These are phyloP conservation scores for Symphodus melops DNA, from an alignment of 2,113 vertebrate genomes.

Conservation along the genomic window DNA sequence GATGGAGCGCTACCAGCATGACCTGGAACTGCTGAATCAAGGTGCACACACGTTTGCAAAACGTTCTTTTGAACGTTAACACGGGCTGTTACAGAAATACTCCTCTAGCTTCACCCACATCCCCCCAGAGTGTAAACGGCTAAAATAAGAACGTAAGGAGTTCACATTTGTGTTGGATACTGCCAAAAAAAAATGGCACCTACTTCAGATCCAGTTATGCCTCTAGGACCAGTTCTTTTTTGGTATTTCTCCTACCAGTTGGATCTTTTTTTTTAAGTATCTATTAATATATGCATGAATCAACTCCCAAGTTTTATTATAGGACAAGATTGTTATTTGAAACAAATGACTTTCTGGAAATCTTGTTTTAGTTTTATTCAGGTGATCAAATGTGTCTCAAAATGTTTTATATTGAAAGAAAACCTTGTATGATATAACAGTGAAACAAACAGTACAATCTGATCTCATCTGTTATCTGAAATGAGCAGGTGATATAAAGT, in stretches of 20 bases:
- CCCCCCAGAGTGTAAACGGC: neutral
- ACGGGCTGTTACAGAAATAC: neutral
- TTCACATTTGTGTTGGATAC: conserved; percentile 4
- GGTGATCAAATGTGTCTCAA: neutral
- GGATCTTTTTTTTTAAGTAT: neutral
- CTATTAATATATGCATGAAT: neutral
- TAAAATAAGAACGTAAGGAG: conserved; percentile 7
- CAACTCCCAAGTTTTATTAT: neutral
- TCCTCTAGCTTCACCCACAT: conserved; percentile 3
- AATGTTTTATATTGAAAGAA: no score
- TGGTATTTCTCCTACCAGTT: neutral
- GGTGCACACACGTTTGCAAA: conserved; percentile 75
- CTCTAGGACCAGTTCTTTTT: neutral
- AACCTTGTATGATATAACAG: no score
- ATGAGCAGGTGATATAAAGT: no score
- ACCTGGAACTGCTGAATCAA: conserved; percentile 86
- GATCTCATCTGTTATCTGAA: no score
- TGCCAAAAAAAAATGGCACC: conserved; percentile 1
- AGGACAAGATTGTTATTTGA: neutral
- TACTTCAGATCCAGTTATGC: neutral
- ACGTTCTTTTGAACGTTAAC: neutral
- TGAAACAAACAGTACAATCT: no score
- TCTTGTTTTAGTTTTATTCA: neutral
- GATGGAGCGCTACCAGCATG: conserved; percentile 94
- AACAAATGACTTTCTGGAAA: neutral